Evolutionary conservation across 1,140 invertebrate species (phyloP).

Genomic region (Ooceraea biroi): DNA sequence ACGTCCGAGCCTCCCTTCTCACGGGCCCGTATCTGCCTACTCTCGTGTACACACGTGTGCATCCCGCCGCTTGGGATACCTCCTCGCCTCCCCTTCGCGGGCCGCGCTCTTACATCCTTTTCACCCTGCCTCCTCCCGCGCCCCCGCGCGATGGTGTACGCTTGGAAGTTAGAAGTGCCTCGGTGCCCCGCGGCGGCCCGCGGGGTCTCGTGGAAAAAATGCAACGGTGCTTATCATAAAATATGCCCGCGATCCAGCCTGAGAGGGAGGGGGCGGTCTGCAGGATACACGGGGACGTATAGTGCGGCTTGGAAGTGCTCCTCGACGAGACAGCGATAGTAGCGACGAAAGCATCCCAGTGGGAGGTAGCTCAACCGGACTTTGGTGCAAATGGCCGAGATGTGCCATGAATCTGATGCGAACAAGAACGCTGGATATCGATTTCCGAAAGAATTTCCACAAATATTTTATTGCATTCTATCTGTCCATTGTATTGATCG

Average conservation of each 20-base stretch:
- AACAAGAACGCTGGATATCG: too few relatives aligned
- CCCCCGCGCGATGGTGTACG: conserved; percentile 70
- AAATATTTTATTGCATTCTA: conserved; percentile 9
- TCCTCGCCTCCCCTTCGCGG: conserved; percentile 23
- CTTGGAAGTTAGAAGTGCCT: conserved; percentile 63
- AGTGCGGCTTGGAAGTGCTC: conserved; percentile 48
- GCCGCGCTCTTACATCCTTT: conserved; percentile 63
- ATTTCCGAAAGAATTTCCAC: too few relatives aligned
- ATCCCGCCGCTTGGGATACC: conserved; percentile 42
- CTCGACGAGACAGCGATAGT: conserved; percentile 48
- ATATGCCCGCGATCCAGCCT: conserved; percentile 79
- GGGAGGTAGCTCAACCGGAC: not conserved
- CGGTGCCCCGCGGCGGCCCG: conserved; percentile 63
- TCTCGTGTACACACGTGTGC: conserved; percentile 63
- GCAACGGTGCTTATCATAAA: conserved; percentile 86
- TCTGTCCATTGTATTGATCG: not conserved
- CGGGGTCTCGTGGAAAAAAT: conserved; percentile 79
- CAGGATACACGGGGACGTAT: conserved; percentile 41
- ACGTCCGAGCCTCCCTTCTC: conserved; percentile 76
- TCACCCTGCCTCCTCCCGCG: conserved; percentile 51
- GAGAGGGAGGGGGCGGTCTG: conserved; percentile 6
- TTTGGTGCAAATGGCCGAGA: not conserved
- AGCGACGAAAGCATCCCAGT: conserved; percentile 31
- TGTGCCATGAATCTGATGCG: not conserved
- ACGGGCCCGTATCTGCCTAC: conserved; percentile 65